A percentile compares a stretch with the other conserved stretches of the same genome.
Evolutionary conservation across 2,888 invertebrate species (phyloP).

Genomic region (Dasypogon diadema): DNA sequence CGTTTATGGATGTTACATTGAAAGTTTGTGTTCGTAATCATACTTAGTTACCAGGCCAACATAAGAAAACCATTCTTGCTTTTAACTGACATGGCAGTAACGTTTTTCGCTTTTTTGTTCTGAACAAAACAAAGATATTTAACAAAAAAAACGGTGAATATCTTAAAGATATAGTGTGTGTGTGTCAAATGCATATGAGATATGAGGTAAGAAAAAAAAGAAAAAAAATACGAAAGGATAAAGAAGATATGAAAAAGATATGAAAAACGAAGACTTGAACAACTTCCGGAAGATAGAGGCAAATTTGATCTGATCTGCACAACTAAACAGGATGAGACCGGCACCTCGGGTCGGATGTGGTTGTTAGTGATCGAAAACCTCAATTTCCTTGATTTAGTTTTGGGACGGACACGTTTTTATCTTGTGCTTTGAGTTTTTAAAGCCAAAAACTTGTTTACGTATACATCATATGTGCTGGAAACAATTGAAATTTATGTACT

Average conservation of each 20-base stretch:
- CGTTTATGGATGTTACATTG: slow-evolving; percentile 15
- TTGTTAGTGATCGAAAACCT: neutral
- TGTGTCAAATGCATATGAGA: neutral
- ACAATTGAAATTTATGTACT: no score
- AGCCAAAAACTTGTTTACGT: no score
- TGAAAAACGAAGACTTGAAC: neutral
- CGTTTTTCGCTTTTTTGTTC: slow-evolving; percentile 2
- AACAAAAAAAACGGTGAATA: neutral
- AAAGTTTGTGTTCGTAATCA: neutral
- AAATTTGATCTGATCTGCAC: slow-evolving; percentile 17
- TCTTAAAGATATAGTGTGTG: neutral
- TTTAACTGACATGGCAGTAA: neutral
- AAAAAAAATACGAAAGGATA: neutral
- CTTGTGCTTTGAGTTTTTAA: neutral
- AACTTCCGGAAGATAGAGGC: slow-evolving; percentile 12
- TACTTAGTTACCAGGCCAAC: no score
- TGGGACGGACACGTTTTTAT: no score
- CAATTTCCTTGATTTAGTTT: neutral
- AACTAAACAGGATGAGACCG: slow-evolving; percentile 7
- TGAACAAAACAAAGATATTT: slow-evolving; percentile 1
- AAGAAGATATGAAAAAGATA: neutral
- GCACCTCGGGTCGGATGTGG: slow-evolving; percentile 28
- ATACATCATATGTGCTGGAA: no score
- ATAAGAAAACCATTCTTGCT: neutral
- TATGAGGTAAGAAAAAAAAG: neutral